Conservation (phyloP, 2,888 invertebrate genomes). For the Chorisops tibialis region DNA sequence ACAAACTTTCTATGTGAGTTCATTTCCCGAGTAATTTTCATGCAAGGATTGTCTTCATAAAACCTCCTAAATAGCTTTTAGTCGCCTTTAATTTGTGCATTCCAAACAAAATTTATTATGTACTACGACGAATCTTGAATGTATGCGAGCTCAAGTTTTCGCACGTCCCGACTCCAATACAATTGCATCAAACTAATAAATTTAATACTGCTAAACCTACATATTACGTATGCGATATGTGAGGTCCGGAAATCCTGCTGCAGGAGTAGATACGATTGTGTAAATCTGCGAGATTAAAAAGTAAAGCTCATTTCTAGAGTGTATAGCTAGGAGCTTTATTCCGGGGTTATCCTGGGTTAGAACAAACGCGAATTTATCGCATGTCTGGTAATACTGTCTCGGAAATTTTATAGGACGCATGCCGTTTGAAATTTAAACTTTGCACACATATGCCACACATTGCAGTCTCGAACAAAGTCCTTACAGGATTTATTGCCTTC, state of each 20-base stretch:
- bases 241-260: not conserved
- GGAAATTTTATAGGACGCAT: too few species aligned
- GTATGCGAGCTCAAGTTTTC: not conserved
- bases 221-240: not conserved
- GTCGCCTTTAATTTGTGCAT: constrained; percentile 29
- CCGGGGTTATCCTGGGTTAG: too few species aligned
- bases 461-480: not conserved
- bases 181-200: constrained; percentile 14
- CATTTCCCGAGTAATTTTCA: constrained; percentile 30
- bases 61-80: constrained; percentile 32
- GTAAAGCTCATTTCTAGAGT: not conserved
- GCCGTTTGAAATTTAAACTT: too few species aligned
- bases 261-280: not conserved
- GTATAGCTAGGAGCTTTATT: not conserved
- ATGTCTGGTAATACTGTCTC: too few species aligned
- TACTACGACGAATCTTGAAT: not conserved
- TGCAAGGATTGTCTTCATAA: constrained; percentile 31
- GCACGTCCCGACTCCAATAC: not conserved
- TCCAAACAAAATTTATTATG: constrained; percentile 29
- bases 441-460: not conserved
- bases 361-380: too few species aligned
- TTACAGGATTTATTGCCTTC: constrained; percentile 11
- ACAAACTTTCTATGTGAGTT: not conserved
- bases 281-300: not conserved
- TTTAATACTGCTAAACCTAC: constrained; percentile 1